These are phyloP conservation scores for Latrodectus hesperus DNA, from an alignment of 2,888 invertebrate species.

Conservation along the genomic window DNA sequence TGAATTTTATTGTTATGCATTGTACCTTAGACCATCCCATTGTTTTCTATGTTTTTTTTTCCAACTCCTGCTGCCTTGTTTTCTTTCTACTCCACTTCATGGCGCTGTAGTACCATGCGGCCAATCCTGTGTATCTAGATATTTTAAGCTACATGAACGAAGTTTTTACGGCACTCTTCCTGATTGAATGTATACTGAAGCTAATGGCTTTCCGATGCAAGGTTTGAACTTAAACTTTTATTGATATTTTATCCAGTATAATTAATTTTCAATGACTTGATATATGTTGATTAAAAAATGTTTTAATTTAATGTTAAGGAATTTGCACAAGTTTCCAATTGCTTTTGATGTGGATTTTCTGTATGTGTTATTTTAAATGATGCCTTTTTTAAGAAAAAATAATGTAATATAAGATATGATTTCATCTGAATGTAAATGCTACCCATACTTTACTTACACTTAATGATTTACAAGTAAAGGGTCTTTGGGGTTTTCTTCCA, in stretches of 20 bases:
- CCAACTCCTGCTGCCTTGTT: conserved; percentile 67
- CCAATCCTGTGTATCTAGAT: conserved; percentile 91
- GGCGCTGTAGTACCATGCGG: conserved; percentile 86
- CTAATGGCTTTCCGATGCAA: conserved; percentile 89
- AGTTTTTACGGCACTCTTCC: conserved; percentile 95
- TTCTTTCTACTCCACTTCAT: conserved; percentile 64
- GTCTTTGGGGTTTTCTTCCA: too few species aligned
- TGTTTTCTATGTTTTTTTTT: conserved; percentile 65
- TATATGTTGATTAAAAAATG: too few species aligned
- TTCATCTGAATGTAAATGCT: too few species aligned
- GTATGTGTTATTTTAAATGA: too few species aligned
- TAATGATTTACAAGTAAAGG: too few species aligned
- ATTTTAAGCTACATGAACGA: conserved; percentile 93
- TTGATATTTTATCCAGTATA: neutral
- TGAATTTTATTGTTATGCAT: conserved; percentile 65
- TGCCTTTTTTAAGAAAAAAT: too few species aligned
- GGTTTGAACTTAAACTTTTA: conserved; percentile 72
- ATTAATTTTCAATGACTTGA: neutral
- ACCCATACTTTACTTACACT: too few species aligned
- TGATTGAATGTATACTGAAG: conserved; percentile 95
- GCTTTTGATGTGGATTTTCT: too few species aligned
- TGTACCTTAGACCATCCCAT: conserved; percentile 67
- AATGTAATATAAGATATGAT: too few species aligned
- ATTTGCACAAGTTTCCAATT: too few species aligned
- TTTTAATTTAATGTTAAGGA: too few species aligned